These are phyloP conservation scores for Hirudinaria manillensis DNA, from an alignment of 2,888 invertebrate species.

Conservation along the genomic window DNA sequence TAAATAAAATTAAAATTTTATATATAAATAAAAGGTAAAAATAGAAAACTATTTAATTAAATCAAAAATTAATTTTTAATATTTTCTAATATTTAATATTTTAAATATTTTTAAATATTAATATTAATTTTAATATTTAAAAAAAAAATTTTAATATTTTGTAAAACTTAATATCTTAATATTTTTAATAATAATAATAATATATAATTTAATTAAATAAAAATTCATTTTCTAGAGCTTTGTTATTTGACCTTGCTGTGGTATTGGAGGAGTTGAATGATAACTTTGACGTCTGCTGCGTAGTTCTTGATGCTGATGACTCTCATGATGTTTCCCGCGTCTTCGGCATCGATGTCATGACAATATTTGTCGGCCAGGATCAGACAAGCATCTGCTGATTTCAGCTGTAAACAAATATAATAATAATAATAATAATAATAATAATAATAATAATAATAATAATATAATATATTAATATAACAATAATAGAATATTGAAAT, in stretches of 20 bases:
- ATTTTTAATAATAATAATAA: no score
- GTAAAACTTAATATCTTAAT: no score
- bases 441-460: no score
- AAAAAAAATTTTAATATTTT: no score
- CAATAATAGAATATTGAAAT: no score
- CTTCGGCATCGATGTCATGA: conserved; percentile 99
- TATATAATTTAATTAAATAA: no score
- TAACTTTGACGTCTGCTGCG: conserved; percentile 97
- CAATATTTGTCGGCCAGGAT: conserved; percentile 99
- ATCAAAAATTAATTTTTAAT: not conserved
- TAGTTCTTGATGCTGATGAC: conserved; percentile 99
- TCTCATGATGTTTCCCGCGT: conserved; percentile 99
- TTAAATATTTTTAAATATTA: no score
- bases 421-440: not conserved
- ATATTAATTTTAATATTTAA: no score
- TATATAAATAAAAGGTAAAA: not conserved
- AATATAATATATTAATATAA: no score
- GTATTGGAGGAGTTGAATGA: conserved; percentile 99
- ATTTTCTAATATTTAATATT: not conserved
- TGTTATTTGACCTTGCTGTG: conserved; percentile 58
- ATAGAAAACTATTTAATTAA: not conserved
- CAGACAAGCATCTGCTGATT: conserved; percentile 95
- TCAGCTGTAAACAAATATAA: conserved; percentile 44
- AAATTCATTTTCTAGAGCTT: no score
- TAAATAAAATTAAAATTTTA: not conserved